Base-by-base conservation (phyloP, 2,113 vertebrate species). In the Protobothrops flavoviridis region DNA sequence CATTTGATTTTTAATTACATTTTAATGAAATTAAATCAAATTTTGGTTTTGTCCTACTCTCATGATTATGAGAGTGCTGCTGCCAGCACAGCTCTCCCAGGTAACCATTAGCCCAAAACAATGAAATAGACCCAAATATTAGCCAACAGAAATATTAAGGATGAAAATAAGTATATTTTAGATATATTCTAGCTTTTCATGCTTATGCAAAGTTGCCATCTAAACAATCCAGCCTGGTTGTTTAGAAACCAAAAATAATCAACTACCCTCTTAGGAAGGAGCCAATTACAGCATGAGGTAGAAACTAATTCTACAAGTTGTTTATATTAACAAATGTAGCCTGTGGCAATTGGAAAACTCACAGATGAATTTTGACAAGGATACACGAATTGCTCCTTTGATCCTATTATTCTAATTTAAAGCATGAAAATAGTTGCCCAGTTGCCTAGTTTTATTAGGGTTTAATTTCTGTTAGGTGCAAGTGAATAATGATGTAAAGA, bases 391-490 rank as follows among this genome's bases (percentile, higher is more conserved):
- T 26, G 21, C 45, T 52, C 12, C 69, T 48, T 59, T 85, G 50
- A 33, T 92, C 85, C 57, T 94, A 94, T 10, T 39, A 91, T 89
- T 69, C 61, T 11, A 91, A 4, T 29, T 95, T 43, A 21, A 95
- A 87, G 59, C 33, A 64, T 91, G 92, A 24, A 94, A 87, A 33
- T 21, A 89, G 74, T 52, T 94, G 93, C 33, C 57, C 81, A 81
- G 33, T 81, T 94, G 93, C 29, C 48, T 87, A 43, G 6, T 81
- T 81, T 81, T 81, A 81, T 21, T 50, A 85, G 85, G 33, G 45
- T 52, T 94, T 26, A 95, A 53, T 57, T 90, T 64, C 57, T 90
- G 55, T 94, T 90, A 92, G 85, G 23, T 10, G 64, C 59, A 93
- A 89, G 64, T 33, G 33, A 64, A 21, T 81, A 21, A 57, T 11